These are phyloP conservation scores for Drosophila elegans DNA, from an alignment of 1,140 invertebrate species.

Conservation along the genomic window DNA sequence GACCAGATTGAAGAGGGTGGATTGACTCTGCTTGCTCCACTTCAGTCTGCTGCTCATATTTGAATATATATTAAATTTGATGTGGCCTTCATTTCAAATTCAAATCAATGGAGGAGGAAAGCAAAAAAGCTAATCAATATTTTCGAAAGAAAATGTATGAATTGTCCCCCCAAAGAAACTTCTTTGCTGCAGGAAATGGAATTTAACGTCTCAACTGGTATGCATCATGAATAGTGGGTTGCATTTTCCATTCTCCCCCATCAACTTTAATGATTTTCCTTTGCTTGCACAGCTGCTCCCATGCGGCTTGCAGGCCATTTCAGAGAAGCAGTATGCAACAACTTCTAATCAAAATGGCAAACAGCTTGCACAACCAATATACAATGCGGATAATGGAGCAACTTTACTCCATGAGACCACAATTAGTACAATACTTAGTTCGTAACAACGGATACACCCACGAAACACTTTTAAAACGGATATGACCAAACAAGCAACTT, in stretches of 20 bases:
- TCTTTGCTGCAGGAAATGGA: neutral
- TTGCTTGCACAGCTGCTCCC: conserved; percentile 22
- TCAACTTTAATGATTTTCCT: conserved; percentile 11
- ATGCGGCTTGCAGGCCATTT: conserved; percentile 13
- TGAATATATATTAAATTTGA: conserved; percentile 78
- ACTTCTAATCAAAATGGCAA: conserved; percentile 38
- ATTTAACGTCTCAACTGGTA: neutral
- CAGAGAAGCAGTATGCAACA: conserved; percentile 22
- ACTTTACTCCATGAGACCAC: conserved; percentile 7
- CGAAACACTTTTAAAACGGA: conserved; percentile 15
- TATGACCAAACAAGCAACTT: conserved; percentile 25
- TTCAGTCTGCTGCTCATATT: conserved; percentile 41
- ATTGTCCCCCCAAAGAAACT: neutral
- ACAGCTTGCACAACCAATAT: conserved; percentile 23
- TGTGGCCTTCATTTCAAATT: conserved; percentile 71
- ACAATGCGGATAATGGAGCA: conserved; percentile 24
- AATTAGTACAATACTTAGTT: conserved; percentile 8
- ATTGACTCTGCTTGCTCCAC: conserved; percentile 11
- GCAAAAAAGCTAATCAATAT: conserved; percentile 45
- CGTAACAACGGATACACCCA: conserved; percentile 14
- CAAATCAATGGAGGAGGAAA: conserved; percentile 52
- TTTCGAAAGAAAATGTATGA: neutral
- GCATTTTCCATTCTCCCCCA: conserved; percentile 5
- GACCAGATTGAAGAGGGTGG: conserved; percentile 15
- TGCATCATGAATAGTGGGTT: conserved; percentile 31